phyloP scores from a whole-genome alignment of 2,797 vertebrate species.

The Nothura maculosa region DNA sequence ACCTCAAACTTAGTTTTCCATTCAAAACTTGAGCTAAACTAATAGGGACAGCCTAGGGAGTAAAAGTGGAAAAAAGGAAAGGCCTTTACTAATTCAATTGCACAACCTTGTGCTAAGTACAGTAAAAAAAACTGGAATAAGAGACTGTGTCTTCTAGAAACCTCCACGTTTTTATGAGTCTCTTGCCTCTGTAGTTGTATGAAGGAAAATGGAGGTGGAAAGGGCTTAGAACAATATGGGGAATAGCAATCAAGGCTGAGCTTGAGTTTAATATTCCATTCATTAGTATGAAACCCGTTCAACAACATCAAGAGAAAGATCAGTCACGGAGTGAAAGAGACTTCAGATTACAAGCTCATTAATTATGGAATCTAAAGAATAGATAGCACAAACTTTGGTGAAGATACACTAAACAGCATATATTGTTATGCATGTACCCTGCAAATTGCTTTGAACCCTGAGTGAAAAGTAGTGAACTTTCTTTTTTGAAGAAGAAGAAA shows the following conservation, averaged over 20 bases:
- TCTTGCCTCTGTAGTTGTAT: fast-evolving
- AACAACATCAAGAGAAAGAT: neutral
- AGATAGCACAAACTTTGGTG: neutral
- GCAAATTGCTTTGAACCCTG: neutral
- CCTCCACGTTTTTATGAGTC: neutral
- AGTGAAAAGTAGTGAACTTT: neutral
- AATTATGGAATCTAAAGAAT: constrained; percentile 30
- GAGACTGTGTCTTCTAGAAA: neutral
- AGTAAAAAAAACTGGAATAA: neutral
- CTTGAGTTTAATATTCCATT: neutral
- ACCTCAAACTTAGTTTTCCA: neutral
- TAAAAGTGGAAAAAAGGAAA: neutral
- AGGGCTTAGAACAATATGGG: neutral
- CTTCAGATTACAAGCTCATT: constrained; percentile 27
- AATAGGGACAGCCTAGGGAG: neutral
- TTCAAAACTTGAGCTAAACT: neutral
- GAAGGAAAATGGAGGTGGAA: neutral
- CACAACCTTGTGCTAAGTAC: neutral
- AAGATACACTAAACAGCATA: neutral
- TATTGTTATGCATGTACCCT: neutral
- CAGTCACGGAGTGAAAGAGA: neutral
- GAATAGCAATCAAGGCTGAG: neutral
- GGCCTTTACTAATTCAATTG: neutral
- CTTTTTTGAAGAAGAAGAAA: constrained; percentile 20
- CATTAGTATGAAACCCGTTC: neutral